A percentile compares a stretch with the other conserved stretches of the same genome.
phyloP scores from a whole-genome alignment of 2,113 vertebrate genomes.

The Scomber japonicus region DNA sequence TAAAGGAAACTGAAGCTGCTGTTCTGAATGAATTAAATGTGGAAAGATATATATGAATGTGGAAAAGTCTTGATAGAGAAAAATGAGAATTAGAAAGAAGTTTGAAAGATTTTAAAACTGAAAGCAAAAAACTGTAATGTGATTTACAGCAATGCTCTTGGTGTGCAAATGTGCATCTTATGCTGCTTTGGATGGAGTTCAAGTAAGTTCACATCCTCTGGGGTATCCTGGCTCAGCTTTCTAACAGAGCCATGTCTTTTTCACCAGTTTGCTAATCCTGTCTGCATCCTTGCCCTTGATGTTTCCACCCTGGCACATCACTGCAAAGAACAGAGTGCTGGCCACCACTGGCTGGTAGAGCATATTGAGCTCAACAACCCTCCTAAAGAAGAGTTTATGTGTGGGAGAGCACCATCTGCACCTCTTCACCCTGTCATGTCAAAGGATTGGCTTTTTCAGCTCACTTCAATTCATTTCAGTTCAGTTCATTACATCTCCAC shows the following conservation, averaged over 20 bases:
- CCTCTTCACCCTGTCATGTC: too few species aligned
- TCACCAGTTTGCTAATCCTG: constrained; percentile 64
- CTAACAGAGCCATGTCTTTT: constrained; percentile 46
- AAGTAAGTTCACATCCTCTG: constrained; percentile 51
- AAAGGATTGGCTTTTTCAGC: too few species aligned
- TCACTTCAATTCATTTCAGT: not conserved
- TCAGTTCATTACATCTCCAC: not conserved
- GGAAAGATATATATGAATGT: not conserved
- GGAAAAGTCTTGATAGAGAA: not conserved
- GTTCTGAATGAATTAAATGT: constrained; percentile 3
- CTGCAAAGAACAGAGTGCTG: constrained; percentile 34
- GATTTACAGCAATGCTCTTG: constrained; percentile 1
- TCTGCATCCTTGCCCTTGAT: constrained; percentile 62
- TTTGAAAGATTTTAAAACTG: constrained; percentile 6
- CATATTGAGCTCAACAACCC: constrained; percentile 1
- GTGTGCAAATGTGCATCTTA: constrained; percentile 23
- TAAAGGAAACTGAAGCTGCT: not conserved
- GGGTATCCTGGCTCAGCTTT: constrained; percentile 52
- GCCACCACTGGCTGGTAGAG: constrained; percentile 31
- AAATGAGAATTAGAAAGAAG: not conserved
- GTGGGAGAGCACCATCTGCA: not conserved
- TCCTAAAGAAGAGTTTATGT: not conserved
- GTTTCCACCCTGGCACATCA: constrained; percentile 51
- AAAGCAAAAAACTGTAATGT: not conserved
- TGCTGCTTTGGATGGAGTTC: constrained; percentile 37